Conservation (phyloP, 2,888 invertebrate genomes). For the Macrophya annulata region DNA sequence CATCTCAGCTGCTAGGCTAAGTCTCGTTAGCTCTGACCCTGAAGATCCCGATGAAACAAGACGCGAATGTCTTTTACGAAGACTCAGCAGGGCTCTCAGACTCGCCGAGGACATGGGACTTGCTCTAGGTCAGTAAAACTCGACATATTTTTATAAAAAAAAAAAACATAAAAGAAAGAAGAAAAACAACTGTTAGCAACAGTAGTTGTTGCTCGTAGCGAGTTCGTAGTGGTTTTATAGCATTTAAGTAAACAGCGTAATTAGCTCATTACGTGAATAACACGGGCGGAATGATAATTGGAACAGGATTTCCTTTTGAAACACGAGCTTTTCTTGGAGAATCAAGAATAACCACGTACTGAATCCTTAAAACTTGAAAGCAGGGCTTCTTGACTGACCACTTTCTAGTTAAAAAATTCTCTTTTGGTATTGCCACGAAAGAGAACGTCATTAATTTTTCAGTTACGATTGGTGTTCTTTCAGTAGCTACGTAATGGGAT, state of each 20-base stretch:
- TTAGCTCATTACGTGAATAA: slow-evolving; percentile 3
- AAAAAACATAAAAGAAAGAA: too few species aligned
- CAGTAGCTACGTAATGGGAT: not conserved
- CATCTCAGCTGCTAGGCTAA: slow-evolving; percentile 72
- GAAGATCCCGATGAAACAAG: slow-evolving; percentile 76
- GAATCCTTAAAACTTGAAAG: not conserved
- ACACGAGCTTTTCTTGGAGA: not conserved
- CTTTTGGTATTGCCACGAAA: not conserved
- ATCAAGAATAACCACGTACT: not conserved
- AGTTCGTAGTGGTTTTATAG: not conserved
- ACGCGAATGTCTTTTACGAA: slow-evolving; percentile 74
- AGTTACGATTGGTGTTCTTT: not conserved
- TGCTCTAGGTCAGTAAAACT: slow-evolving; percentile 69
- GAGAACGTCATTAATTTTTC: not conserved
- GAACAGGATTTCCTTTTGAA: not conserved
- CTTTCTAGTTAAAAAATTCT: not conserved
- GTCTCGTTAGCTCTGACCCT: slow-evolving; percentile 74
- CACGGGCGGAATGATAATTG: not conserved
- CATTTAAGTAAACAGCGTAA: not conserved
- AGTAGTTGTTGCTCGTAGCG: not conserved
- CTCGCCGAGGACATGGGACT: slow-evolving; percentile 76
- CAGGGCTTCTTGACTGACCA: not conserved
- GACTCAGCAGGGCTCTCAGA: slow-evolving; percentile 74
- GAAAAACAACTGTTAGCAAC: not conserved
- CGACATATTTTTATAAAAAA: not conserved